phyloP scores from a whole-genome alignment of 2,113 vertebrate species.

The Dissostichus mawsoni region DNA sequence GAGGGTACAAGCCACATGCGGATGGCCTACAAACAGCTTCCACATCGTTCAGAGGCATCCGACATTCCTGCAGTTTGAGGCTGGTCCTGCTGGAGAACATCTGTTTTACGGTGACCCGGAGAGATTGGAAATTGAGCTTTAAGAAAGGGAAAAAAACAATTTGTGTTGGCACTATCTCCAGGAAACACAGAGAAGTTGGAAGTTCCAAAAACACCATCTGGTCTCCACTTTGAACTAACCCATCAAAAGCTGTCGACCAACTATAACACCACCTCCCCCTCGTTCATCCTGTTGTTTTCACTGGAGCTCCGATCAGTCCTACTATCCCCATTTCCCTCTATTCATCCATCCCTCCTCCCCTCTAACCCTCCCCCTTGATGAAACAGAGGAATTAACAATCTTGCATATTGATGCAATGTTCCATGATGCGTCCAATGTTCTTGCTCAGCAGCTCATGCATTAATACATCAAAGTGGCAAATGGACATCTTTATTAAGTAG shows the following conservation, averaged over 20 bases:
- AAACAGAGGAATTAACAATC: conserved; percentile 69
- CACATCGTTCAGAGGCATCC: conserved; percentile 44
- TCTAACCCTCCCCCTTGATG: conserved; percentile 48
- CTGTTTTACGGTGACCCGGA: conserved; percentile 76
- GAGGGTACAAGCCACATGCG: conserved; percentile 44
- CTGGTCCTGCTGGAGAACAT: conserved; percentile 75
- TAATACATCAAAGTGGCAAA: conserved; percentile 78
- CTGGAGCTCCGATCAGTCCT: conserved; percentile 33
- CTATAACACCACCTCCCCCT: conserved; percentile 41
- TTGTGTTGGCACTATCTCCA: conserved; percentile 65
- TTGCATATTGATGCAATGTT: conserved; percentile 73
- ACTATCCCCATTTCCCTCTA: conserved; percentile 21
- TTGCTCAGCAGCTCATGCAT: conserved; percentile 68
- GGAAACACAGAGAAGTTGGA: conserved; percentile 76
- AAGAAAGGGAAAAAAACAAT: conserved; percentile 74
- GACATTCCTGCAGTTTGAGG: conserved; percentile 60
- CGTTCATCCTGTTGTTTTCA: conserved; percentile 60
- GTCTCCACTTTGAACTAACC: conserved; percentile 83
- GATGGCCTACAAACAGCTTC: conserved; percentile 46
- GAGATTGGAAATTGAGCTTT: conserved; percentile 79
- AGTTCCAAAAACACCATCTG: conserved; percentile 84
- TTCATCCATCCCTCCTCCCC: conserved; percentile 23
- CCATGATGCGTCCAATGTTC: conserved; percentile 43
- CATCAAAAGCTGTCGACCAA: conserved; percentile 82
- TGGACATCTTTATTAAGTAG: conserved; percentile 64